Conservation (phyloP, 2,797 vertebrate genomes). For the Myripristis murdjan region DNA sequence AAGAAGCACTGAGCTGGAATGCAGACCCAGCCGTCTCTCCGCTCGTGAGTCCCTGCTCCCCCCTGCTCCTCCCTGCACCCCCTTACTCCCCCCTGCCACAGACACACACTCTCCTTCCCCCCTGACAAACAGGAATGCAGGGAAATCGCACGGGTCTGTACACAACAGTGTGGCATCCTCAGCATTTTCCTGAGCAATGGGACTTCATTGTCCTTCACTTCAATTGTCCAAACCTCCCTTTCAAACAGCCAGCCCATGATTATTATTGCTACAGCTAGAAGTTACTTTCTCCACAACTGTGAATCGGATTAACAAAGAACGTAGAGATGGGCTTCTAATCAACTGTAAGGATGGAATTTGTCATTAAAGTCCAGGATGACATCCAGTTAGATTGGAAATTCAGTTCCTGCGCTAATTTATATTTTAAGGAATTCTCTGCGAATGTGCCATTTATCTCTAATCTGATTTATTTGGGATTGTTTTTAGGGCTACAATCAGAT, state of each 20-base stretch:
- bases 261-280: not conserved
- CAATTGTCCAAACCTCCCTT: slow-evolving; percentile 26
- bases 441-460: no score
- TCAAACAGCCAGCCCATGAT: slow-evolving; percentile 15
- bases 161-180: not conserved
- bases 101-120: slow-evolving; percentile 12
- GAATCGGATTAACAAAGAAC: slow-evolving; percentile 23
- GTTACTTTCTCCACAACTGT: slow-evolving; percentile 18
- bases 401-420: not conserved
- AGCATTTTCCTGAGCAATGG: not conserved
- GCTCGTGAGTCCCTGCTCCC: slow-evolving; percentile 47
- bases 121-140: slow-evolving; percentile 54
- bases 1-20: slow-evolving; percentile 66
- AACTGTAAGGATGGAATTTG: slow-evolving; percentile 7
- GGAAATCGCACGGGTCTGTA: slow-evolving; percentile 1
- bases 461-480: no score
- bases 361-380: not conserved
- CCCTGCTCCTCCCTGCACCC: no score
- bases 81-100: slow-evolving; percentile 22
- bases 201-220: slow-evolving; percentile 21
- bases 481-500: no score
- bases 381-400: slow-evolving; percentile 3
- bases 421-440: not conserved
- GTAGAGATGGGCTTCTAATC: slow-evolving; percentile 34
- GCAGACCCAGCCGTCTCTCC: slow-evolving; percentile 71